phyloP scores from a whole-genome alignment of 2,797 vertebrate genomes.

The Discoglossus pictus region DNA sequence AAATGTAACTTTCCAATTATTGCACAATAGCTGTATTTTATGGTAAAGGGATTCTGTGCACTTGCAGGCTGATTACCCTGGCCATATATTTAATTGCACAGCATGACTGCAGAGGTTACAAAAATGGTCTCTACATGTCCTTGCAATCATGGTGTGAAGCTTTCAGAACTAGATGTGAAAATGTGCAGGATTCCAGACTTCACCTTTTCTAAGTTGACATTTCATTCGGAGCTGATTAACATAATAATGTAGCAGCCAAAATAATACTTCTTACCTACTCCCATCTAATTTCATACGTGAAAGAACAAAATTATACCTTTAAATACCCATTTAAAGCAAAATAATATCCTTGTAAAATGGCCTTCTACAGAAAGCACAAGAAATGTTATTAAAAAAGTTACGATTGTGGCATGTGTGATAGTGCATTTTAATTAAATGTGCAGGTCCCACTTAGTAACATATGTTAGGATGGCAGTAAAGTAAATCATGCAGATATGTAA shows the following conservation, averaged over 20 bases:
- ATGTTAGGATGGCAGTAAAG: neutral
- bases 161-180: slow-evolving; percentile 25
- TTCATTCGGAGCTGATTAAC: slow-evolving; percentile 37
- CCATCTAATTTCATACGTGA: slow-evolving; percentile 31
- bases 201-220: slow-evolving; percentile 33
- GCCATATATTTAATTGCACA: slow-evolving; percentile 28
- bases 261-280: slow-evolving; percentile 37
- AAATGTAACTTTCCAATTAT: slow-evolving; percentile 4
- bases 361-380: slow-evolving; percentile 7
- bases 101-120: slow-evolving; percentile 15
- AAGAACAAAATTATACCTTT: slow-evolving; percentile 44
- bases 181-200: slow-evolving; percentile 6
- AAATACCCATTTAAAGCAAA: slow-evolving; percentile 27
- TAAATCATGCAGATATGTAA: neutral
- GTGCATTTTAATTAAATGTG: no score
- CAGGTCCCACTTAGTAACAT: neutral
- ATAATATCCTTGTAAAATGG: slow-evolving; percentile 27
- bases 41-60: neutral
- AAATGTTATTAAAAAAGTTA: no score
- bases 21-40: neutral
- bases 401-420: no score
- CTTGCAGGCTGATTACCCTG: neutral
- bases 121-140: slow-evolving; percentile 25
- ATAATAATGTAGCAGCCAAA: slow-evolving; percentile 44
- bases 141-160: slow-evolving; percentile 23